Evolutionary conservation across 35 echinoderm and acorn worm species (phyloP), one percentile per base, ranked within the genome.

Genomic region (Lytechinus pictus): DNA sequence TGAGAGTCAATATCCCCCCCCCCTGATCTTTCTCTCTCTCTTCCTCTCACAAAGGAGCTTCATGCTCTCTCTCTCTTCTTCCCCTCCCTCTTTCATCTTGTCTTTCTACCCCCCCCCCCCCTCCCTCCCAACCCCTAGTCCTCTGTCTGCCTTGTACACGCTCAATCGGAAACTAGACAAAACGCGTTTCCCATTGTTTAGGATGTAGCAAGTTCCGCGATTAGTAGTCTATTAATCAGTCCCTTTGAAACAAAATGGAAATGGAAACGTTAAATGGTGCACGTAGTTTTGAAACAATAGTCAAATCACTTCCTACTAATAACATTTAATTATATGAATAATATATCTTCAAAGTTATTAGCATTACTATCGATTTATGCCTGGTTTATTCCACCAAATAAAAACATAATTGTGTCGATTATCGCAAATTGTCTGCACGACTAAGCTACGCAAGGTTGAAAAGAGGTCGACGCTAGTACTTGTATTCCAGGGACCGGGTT

Each of bases 171-270:
- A 89, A 89, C 87, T 52, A 89, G 87, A 53, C 87, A 89, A 53
- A 53, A 19, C 87, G 87, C 87, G 52, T 89, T 89, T 89, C 87
- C 87, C 87, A 89, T 89, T 89, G 87, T 89, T 89, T 89, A 89
- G 87, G 87, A 89, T 89, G 87, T 89, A 89, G 87, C 61, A 4
- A 89, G 87, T 89, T 89, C 87, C 87, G 87, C 87, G 87, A 89
- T 12, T 27, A 53, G 28, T 89, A 89, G 87, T 89, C 28, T 89
- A 89, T 10, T 44, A 53, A 52, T 1, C 52, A 16, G 51, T 27
- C 0, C 87, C 0, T 44, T 44, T 44, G 0, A 44, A 44, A 44
- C 33, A 44, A 2, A 44, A 44, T 44, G 33, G 0, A 1, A 44
- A 44, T 44, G 33, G 33, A 44, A 44, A 44, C 33, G 33, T 44